Conservation (phyloP, 2,797 vertebrate species). For the Acipenser oxyrinchus region DNA sequence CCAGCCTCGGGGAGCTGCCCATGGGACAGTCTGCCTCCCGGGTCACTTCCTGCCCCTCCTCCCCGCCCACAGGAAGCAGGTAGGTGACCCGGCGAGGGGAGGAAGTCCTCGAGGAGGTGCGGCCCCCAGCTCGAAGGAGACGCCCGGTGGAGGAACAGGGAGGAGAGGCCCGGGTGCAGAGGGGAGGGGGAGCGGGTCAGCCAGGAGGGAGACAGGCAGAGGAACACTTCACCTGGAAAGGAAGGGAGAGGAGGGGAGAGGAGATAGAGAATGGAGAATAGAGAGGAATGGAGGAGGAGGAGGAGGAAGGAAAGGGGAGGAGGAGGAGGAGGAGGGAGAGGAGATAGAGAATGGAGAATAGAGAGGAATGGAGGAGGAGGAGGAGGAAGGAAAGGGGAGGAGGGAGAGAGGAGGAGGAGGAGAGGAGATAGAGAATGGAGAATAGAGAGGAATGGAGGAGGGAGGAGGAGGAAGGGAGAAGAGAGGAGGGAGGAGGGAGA, state of each 20-base stretch:
- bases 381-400: neutral
- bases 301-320: too few species aligned
- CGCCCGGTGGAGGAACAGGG: conserved; percentile 50
- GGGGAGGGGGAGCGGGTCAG: conserved; percentile 37
- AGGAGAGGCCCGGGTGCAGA: conserved; percentile 14
- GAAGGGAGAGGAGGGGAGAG: too few species aligned
- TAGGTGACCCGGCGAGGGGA: conserved; percentile 52
- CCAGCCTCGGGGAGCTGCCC: conserved; percentile 44
- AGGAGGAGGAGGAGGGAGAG: too few species aligned
- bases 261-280: neutral
- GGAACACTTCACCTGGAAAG: conserved; percentile 56
- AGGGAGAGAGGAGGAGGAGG: conserved; percentile 6
- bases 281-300: too few species aligned
- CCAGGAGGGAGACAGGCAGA: conserved; percentile 57
- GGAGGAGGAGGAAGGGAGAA: too few species aligned
- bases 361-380: too few species aligned
- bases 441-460: too few species aligned
- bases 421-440: conserved; percentile 1
- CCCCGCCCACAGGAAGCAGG: conserved; percentile 41
- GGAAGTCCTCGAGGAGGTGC: conserved; percentile 51
- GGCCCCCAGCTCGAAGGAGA: conserved; percentile 53
- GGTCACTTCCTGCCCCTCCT: conserved; percentile 39
- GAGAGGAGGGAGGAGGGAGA: too few species aligned
- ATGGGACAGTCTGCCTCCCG: conserved; percentile 50
- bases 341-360: too few species aligned